These are phyloP conservation scores for Meloidogyne exigua DNA, from an alignment of 1,140 invertebrate genomes.

Conservation along the genomic window DNA sequence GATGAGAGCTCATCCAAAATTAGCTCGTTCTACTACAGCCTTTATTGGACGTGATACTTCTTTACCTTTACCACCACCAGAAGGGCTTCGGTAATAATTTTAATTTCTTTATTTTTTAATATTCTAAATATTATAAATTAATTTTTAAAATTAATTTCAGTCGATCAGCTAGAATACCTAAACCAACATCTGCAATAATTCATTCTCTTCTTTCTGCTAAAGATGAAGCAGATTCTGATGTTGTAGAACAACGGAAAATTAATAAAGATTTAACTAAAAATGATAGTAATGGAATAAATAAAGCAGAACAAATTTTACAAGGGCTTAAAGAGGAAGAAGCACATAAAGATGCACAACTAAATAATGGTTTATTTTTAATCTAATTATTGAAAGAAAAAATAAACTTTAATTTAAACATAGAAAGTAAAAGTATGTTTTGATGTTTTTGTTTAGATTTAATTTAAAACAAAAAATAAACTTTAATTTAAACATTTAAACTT, in stretches of 20 bases:
- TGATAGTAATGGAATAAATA: neutral
- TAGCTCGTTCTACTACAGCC: neutral
- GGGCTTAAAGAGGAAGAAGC: neutral
- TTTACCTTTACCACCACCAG: neutral
- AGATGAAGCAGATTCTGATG: neutral
- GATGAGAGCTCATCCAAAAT: neutral
- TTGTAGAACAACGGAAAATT: neutral
- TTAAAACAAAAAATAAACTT: no score
- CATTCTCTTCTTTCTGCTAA: slow-evolving; percentile 14
- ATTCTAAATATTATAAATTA: no score
- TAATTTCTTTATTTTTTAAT: neutral
- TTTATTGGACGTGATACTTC: neutral
- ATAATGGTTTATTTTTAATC: neutral
- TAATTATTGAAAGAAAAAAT: neutral
- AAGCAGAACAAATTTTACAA: neutral
- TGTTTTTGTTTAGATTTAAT: neutral
- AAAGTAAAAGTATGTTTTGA: no score
- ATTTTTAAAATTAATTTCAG: no score
- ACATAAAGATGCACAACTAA: neutral
- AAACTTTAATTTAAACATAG: no score
- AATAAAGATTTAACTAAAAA: neutral
- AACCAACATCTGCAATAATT: slow-evolving; percentile 16
- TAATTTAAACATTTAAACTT: no score
- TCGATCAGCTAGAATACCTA: slow-evolving; percentile 22
- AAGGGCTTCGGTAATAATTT: neutral